A percentile compares a stretch with the other conserved stretches of the same genome.
These are phyloP conservation scores for Smittia sp. DNA, from an alignment of 2,888 invertebrate species.

Conservation along the genomic window DNA sequence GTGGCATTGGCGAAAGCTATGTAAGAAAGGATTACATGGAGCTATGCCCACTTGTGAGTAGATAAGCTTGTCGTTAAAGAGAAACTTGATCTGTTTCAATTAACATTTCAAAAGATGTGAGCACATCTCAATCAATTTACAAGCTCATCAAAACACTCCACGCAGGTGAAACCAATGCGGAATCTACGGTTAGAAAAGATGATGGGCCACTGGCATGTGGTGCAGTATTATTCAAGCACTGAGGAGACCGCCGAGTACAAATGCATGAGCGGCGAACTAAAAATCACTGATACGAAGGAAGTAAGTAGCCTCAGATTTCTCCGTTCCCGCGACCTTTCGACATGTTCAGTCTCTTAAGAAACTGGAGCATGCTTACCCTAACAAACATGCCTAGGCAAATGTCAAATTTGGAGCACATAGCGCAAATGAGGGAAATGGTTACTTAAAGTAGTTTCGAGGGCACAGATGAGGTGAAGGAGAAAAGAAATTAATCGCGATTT, in stretches of 20 bases:
- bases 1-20: neutral
- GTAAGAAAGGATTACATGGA: conserved; percentile 13
- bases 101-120: too few species aligned
- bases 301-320: neutral
- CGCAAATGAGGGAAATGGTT: neutral
- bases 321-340: too few species aligned
- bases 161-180: conserved; percentile 68
- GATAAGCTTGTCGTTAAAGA: too few species aligned
- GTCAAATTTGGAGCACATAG: conserved; percentile 27
- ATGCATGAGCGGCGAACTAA: conserved; percentile 69
- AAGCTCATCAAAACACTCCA: too few species aligned
- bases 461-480: neutral
- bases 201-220: conserved; percentile 80
- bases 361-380: neutral
- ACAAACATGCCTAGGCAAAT: neutral
- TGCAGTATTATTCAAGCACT: conserved; percentile 85
- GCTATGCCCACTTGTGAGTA: conserved; percentile 18
- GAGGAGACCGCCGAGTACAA: conserved; percentile 82
- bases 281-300: conserved; percentile 29
- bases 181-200: conserved; percentile 78
- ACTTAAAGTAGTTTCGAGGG: neutral
- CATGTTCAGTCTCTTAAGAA: neutral
- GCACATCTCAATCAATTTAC: neutral
- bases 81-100: too few species aligned
- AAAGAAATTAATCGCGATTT: conserved; percentile 4